phyloP scores from a whole-genome alignment of 30 jellyfish, hydroid and myxozoan genomes.

The Turritopsis dohrnii region DNA sequence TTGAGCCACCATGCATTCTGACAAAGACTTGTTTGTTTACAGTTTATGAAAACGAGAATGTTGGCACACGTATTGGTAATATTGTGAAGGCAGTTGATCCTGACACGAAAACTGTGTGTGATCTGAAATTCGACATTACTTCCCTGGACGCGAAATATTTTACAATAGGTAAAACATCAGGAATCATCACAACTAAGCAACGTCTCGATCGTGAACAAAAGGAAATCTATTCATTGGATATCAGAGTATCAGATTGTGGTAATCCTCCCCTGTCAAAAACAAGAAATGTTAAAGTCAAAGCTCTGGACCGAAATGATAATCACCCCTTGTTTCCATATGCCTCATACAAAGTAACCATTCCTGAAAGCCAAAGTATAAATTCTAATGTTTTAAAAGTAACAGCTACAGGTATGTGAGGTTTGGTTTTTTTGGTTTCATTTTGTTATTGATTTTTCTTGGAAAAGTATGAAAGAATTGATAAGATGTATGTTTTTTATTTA shows the following conservation, averaged over 20 bases:
- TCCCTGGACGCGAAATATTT: slow-evolving; percentile 74
- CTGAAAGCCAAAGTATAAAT: slow-evolving; percentile 46
- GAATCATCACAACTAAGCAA: slow-evolving; percentile 49
- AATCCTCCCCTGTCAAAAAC: slow-evolving; percentile 47
- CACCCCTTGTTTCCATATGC: slow-evolving; percentile 61
- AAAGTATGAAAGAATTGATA: too few species aligned
- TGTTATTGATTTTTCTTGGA: not conserved
- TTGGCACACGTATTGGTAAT: slow-evolving; percentile 27
- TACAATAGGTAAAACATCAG: slow-evolving; percentile 37
- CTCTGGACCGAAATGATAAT: slow-evolving; percentile 76
- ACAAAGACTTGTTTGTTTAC: slow-evolving; percentile 39
- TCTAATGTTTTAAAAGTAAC: slow-evolving; percentile 24
- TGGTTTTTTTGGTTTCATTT: too few species aligned
- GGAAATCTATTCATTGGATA: slow-evolving; percentile 48
- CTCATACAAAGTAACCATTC: slow-evolving; percentile 35
- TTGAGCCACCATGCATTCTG: slow-evolving; percentile 29
- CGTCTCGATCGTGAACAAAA: slow-evolving; percentile 73
- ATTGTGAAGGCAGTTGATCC: slow-evolving; percentile 65
- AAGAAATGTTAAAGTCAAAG: slow-evolving; percentile 48
- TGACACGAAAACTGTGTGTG: slow-evolving; percentile 30
- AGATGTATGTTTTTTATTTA: too few species aligned
- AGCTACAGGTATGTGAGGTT: slow-evolving; percentile 74
- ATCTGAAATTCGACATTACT: slow-evolving; percentile 41
- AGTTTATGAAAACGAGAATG: slow-evolving; percentile 53
- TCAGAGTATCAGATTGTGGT: slow-evolving; percentile 69